Conservation (phyloP, 2,797 vertebrate genomes). For the Hylomyscus alleni region DNA sequence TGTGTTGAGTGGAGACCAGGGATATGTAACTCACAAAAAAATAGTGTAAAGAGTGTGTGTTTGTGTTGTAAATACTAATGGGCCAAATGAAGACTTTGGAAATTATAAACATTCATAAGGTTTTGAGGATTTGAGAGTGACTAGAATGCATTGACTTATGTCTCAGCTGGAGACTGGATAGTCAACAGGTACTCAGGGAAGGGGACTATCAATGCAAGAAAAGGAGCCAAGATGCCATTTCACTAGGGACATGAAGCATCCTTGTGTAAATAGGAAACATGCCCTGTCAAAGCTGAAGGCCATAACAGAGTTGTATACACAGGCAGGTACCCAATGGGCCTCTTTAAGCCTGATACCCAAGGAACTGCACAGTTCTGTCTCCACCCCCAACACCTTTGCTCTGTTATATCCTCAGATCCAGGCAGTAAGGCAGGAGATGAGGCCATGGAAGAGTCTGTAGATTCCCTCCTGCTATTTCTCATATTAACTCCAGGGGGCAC, state of each 20-base stretch:
- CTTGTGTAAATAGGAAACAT: background rate
- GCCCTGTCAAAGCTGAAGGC: accelerated
- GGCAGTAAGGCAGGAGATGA: accelerated
- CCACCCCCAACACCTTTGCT: too few relatives aligned
- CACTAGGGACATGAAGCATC: accelerated
- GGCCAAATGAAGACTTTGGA: background rate
- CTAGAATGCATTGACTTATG: accelerated
- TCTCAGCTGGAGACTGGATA: accelerated
- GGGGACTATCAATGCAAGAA: accelerated
- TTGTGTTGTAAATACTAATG: background rate
- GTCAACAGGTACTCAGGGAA: accelerated
- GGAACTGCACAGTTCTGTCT: accelerated
- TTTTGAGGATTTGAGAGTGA: background rate
- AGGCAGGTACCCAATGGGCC: accelerated
- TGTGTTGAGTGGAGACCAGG: background rate
- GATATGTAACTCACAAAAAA: background rate
- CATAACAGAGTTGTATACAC: accelerated
- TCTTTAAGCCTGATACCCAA: background rate
- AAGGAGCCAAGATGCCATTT: accelerated
- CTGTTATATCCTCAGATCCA: background rate
- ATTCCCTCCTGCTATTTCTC: background rate
- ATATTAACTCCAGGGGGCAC: accelerated
- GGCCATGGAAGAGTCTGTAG: background rate
- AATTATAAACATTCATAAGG: background rate
- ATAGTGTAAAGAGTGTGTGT: background rate